Evolutionary conservation across 2,797 vertebrate species (phyloP), one percentile per base, ranked within the genome.

Genomic region (Nyctibius grandis): DNA sequence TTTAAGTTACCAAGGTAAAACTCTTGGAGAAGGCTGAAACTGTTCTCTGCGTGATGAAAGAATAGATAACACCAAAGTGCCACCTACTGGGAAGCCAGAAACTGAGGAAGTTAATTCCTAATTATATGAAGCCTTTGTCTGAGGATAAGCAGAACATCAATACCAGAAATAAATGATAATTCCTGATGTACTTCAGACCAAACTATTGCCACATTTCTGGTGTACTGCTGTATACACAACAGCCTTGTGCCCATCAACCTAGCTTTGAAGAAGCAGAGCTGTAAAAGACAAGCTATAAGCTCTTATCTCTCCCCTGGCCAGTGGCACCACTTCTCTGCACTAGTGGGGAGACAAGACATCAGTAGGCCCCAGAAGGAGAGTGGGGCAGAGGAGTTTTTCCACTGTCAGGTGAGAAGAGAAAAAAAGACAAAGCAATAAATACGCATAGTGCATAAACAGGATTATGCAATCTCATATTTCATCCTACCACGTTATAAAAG

Each of bases 11-110:
- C 33, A 31, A 10, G 9, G 26, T 48, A 76, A 54, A 82, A 53
- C 13, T 70, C 36, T 70, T 19, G 19, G 11, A 67, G n/a, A 81
- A 76, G 40, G 25, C 9, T 2, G 1, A 85, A 85, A 65, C 8
- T 13, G 31, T 48, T 47, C 73, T 51, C 56, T 70, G 5, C 36
- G 53, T 9, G 28, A 93, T 65, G 67, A 48, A 69, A 72, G n/a
- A 76, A 89, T 3, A 75, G 65, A 6, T 67, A 93, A 91, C 45
- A 88, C 88, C 38, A 4, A 96, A 94, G 83, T 92, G 96, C 95
- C 96, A 96, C 74, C 96, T 96, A 87, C 96, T 95, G 95, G 96
- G 68, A 89, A 91, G 22, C 16, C 26, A 47, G 36, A 76, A 88
- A 51, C 29, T 63, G 51, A 82, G 56, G 20, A 79, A 67, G 26